Conservation (phyloP, 2,888 invertebrate genomes). For the Mongoloraphidia duomilia region DNA sequence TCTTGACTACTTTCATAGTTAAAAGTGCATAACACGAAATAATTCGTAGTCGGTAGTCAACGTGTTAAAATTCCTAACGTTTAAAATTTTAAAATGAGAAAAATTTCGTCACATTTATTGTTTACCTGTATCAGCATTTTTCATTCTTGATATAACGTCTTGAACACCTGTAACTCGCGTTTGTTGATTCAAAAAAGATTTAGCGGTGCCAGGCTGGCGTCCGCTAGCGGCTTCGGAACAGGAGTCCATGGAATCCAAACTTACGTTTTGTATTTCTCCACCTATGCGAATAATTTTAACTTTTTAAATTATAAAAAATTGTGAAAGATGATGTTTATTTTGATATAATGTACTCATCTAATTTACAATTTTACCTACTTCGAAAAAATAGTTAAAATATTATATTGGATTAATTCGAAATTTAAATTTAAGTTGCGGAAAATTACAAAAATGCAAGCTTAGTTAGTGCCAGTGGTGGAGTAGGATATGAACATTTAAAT, state of each 20-base stretch:
- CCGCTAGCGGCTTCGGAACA: constrained; percentile 1
- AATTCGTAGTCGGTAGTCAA: too few species aligned
- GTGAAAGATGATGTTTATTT: too few species aligned
- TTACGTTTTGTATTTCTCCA: not conserved
- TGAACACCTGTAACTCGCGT: constrained; percentile 58
- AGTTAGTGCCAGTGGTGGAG: not conserved
- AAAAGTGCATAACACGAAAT: too few species aligned
- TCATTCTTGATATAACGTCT: constrained; percentile 65
- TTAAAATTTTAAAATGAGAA: too few species aligned
- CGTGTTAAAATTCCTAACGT: too few species aligned
- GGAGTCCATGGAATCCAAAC: constrained; percentile 6
- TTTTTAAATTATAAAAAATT: too few species aligned
- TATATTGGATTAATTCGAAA: not conserved
- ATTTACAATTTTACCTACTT: not conserved
- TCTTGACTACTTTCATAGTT: too few species aligned
- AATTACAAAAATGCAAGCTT: not conserved
- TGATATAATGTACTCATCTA: too few species aligned
- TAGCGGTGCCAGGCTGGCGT: constrained; percentile 18
- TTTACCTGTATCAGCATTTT: constrained; percentile 54
- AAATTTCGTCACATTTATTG: not conserved
- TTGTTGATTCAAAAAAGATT: constrained; percentile 57
- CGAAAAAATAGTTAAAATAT: not conserved
- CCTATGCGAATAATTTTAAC: too few species aligned
- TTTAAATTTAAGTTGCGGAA: not conserved
- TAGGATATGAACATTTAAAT: not conserved